phyloP scores from a whole-genome alignment of 2,113 vertebrate species.

The Anarrhichthys ocellatus region DNA sequence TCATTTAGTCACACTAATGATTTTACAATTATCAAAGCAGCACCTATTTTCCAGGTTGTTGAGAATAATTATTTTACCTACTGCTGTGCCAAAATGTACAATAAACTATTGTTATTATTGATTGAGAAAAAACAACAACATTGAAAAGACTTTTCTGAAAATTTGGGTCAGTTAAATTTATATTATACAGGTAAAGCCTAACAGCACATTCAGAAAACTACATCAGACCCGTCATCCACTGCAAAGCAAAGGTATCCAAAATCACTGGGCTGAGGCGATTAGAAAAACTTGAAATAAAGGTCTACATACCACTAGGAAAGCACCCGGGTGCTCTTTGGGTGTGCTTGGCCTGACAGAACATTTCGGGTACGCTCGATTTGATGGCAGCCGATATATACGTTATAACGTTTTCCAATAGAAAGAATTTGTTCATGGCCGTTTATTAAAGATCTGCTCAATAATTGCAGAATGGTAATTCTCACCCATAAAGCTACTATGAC shows the following conservation, averaged over 20 bases:
- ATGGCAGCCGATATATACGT: not conserved
- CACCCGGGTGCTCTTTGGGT: not conserved
- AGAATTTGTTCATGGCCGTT: no score
- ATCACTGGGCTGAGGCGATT: not conserved
- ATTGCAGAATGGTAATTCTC: not conserved
- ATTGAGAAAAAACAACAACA: not conserved
- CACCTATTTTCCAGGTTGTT: not conserved
- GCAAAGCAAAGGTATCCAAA: not conserved
- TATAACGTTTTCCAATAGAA: not conserved
- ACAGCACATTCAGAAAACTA: not conserved
- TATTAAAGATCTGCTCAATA: not conserved
- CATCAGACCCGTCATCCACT: not conserved
- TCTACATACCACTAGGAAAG: not conserved
- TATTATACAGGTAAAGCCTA: not conserved
- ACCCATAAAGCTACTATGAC: not conserved
- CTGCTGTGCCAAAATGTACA: not conserved
- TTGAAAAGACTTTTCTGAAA: slow-evolving; percentile 1
- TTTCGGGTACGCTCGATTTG: not conserved
- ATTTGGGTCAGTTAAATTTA: not conserved
- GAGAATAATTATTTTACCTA: not conserved
- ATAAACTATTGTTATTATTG: not conserved
- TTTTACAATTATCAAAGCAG: not conserved
- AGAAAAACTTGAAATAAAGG: not conserved
- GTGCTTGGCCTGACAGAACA: not conserved
- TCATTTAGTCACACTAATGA: not conserved